A percentile compares a stretch with the other conserved stretches of the same genome.
Conservation (phyloP, 2,888 invertebrate genomes). For the Mechanitis messenoides region DNA sequence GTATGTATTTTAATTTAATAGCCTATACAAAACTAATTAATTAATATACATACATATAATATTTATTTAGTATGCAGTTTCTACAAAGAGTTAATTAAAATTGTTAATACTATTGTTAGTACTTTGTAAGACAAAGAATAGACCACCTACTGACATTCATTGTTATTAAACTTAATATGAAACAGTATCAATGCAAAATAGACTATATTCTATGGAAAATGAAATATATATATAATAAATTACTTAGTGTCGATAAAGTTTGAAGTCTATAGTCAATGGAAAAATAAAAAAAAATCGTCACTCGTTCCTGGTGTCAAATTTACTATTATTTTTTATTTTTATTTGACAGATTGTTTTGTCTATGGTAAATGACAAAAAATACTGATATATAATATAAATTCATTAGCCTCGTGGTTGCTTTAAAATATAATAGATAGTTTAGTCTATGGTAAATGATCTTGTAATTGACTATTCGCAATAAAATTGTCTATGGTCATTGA, state of each 20-base stretch:
- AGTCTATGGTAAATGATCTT: background rate
- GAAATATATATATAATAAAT: too few species aligned
- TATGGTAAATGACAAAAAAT: background rate
- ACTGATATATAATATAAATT: background rate
- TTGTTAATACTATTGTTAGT: constrained; percentile 5
- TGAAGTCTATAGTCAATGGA: background rate
- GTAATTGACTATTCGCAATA: too few species aligned
- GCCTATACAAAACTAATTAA: background rate
- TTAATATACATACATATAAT: background rate
- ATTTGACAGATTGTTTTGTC: too few species aligned
- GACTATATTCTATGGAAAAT: background rate
- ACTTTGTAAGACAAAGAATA: constrained; percentile 5
- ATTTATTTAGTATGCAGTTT: background rate
- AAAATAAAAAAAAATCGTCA: background rate
- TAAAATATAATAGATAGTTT: too few species aligned
- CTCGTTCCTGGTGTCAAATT: too few species aligned
- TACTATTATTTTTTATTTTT: too few species aligned
- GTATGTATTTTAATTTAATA: too few species aligned
- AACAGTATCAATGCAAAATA: background rate
- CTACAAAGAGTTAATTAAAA: constrained; percentile 3
- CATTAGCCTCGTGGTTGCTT: too few species aligned
- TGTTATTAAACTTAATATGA: background rate
- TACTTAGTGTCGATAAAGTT: too few species aligned
- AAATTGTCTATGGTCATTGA: background rate
- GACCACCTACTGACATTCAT: constrained; percentile 1